Base-by-base conservation (phyloP, 2,113 vertebrate genomes). In the Elgaria multicarinata region DNA sequence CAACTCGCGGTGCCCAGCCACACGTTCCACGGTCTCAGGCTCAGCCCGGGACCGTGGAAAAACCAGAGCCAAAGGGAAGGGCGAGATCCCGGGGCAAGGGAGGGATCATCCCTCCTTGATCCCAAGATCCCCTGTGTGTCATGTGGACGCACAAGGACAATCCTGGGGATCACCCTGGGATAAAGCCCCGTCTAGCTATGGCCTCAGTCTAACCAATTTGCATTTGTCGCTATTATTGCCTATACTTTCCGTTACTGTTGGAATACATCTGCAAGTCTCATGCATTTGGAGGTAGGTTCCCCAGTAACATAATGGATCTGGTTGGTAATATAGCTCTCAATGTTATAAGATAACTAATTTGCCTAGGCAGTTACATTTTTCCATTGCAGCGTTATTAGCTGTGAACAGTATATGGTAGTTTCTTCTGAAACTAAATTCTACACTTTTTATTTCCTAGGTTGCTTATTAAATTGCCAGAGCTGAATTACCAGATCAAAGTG, bases 401-500 rank as follows among this genome's bases (percentile, higher is more conserved):
- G n/a, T 87, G 0, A 76, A 71, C 71, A 1, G 36, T 71, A 69
- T 50, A 33, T 1, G 36, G 22, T 20, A 50, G n/a, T 46, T 71
- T 18, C 14, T 84, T 80, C 26, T 42, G 46, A 76, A 82, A 31
- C 55, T 6, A 88, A 33, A 82, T 8, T 89, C 16, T n/a, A 75
- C 44, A 67, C 88, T 91, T 90, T 92, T 92, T 93, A 3, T 86
- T 96, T 95, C 95, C 10, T 94, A 99, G 99, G 95, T 97, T 99
- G 90, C 94, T 99, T 93, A 98, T 99, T 94, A 99, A 99, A 96
- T 96, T 99, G 79, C 98, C 98, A 69, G 99, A 99, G 88, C 97
- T 99, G 89, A 99, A 99, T 96, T 99, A 99, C 95, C 99, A 99
- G 95, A 97, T 99, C 84, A 99, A 98, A 96, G 98, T 99, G 90